These are phyloP conservation scores for Oreohelix idahoensis DNA, from an alignment of 1,140 invertebrate species.

Conservation along the genomic window DNA sequence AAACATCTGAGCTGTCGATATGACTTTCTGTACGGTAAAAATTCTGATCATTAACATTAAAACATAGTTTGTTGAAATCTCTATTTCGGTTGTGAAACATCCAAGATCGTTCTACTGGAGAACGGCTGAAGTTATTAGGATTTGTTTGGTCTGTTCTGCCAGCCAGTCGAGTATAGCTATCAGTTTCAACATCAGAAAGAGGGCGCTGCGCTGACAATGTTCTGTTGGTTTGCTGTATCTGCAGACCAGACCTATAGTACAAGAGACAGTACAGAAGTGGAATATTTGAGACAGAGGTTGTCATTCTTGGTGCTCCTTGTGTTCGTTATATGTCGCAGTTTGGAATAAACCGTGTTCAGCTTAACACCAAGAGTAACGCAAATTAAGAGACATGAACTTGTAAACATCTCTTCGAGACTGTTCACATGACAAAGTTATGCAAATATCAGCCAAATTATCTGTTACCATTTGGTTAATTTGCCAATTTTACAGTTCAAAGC, in stretches of 20 bases:
- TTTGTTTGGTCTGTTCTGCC: background rate
- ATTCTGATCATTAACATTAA: background rate
- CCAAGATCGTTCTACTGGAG: background rate
- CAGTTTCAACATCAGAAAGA: background rate
- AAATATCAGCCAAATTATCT: no score
- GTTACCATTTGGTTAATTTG: no score
- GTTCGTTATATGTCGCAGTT: background rate
- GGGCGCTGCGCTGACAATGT: background rate
- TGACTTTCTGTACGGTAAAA: background rate
- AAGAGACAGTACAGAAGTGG: background rate
- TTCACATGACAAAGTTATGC: no score
- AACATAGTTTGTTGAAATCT: background rate
- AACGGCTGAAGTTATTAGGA: background rate
- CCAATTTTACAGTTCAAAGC: no score
- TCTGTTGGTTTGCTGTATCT: background rate
- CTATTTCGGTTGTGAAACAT: background rate
- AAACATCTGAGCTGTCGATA: background rate
- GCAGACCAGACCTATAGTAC: background rate
- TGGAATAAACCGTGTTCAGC: background rate
- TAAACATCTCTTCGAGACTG: no score
- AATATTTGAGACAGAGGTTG: background rate
- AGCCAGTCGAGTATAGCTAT: background rate
- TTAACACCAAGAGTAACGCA: no score
- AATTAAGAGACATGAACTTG: no score
- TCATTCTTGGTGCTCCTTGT: no score